Evolutionary conservation across 1,140 invertebrate species (phyloP).

Genomic region (Dinoponera quadriceps): DNA sequence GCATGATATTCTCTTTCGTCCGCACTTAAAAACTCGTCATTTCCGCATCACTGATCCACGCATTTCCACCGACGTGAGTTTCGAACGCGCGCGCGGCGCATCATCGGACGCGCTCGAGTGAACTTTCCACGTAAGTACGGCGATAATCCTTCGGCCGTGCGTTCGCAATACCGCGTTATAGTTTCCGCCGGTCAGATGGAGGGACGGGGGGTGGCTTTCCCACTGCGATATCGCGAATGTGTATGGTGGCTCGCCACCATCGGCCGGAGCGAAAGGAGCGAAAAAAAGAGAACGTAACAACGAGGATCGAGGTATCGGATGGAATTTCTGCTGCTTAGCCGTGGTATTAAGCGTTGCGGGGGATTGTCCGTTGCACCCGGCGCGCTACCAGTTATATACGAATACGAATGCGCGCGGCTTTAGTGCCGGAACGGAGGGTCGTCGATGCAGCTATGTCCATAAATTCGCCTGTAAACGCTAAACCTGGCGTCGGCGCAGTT

Average conservation of each 20-base stretch:
- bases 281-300: neutral
- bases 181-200: neutral
- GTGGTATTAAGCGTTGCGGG: conserved; percentile 49
- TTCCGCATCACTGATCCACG: conserved; percentile 40
- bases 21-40: conserved; percentile 51
- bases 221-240: conserved; percentile 9
- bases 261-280: neutral
- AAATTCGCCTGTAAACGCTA: conserved; percentile 53
- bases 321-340: conserved; percentile 58
- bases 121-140: conserved; percentile 42
- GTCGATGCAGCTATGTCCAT: conserved; percentile 29
- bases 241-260: neutral
- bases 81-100: neutral
- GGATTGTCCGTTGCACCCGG: conserved; percentile 28
- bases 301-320: conserved; percentile 44
- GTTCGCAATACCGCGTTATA: conserved; percentile 50
- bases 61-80: conserved; percentile 12
- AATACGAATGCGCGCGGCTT: conserved; percentile 26
- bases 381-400: conserved; percentile 36
- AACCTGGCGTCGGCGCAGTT: conserved; percentile 20
- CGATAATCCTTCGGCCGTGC: conserved; percentile 48
- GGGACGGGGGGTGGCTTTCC: neutral
- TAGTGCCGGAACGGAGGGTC: conserved; percentile 18
- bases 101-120: conserved; percentile 11
- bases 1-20: conserved; percentile 11